These are phyloP conservation scores for Ophiodon elongatus DNA, from an alignment of 2,113 vertebrate genomes.

Conservation along the genomic window DNA sequence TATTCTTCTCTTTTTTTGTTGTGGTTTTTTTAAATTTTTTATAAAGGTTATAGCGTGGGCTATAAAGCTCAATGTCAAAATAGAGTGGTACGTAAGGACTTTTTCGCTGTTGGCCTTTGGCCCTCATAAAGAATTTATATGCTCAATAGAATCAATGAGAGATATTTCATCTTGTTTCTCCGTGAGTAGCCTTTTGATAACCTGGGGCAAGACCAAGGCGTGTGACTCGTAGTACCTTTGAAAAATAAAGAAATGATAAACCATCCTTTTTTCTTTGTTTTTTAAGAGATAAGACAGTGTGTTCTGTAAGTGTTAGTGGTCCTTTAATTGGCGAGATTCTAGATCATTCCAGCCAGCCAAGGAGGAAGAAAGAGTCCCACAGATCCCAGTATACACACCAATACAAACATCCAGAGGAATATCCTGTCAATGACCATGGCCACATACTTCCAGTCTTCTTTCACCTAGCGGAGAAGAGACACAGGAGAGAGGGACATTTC, in stretches of 20 bases:
- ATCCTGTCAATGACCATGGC: slow-evolving; percentile 99
- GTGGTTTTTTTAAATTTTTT: neutral
- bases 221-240: slow-evolving; percentile 20
- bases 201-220: slow-evolving; percentile 17
- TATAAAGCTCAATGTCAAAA: slow-evolving; percentile 46
- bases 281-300: slow-evolving; percentile 23
- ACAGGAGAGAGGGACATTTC: slow-evolving; percentile 59
- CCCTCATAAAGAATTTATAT: slow-evolving; percentile 74
- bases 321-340: slow-evolving; percentile 33
- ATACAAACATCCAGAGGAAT: slow-evolving; percentile 98
- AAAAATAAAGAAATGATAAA: slow-evolving; percentile 44
- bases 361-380: slow-evolving; percentile 96
- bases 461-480: slow-evolving; percentile 86
- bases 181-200: slow-evolving; percentile 43
- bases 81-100: slow-evolving; percentile 18
- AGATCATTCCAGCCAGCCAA: slow-evolving; percentile 98
- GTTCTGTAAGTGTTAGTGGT: slow-evolving; percentile 14
- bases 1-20: slow-evolving; percentile 2
- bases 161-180: slow-evolving; percentile 55
- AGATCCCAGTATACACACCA: slow-evolving; percentile 96
- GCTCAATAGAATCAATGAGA: slow-evolving; percentile 50
- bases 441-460: slow-evolving; percentile 98
- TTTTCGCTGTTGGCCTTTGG: slow-evolving; percentile 66
- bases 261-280: neutral
- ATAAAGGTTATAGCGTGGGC: slow-evolving; percentile 38